These are phyloP conservation scores for Zaprionus tsacasi DNA, from an alignment of 1,140 invertebrate genomes.

Conservation along the genomic window DNA sequence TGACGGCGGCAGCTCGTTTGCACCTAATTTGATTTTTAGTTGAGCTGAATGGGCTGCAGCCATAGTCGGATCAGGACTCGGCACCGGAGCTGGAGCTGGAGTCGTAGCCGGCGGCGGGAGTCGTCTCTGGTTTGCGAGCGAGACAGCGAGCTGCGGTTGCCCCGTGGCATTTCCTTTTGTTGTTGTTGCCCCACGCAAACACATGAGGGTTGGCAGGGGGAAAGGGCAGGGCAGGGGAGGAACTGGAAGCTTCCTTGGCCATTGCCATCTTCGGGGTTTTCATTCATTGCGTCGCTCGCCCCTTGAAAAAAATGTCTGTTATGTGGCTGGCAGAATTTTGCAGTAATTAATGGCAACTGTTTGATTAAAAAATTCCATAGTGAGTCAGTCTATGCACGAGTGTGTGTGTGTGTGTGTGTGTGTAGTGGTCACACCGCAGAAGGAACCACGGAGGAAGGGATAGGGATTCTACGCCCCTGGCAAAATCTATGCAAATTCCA, in stretches of 20 bases:
- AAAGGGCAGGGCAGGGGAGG: constrained; percentile 25
- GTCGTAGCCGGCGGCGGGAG: no score
- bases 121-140: constrained; percentile 26
- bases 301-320: constrained; percentile 80
- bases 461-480: neutral
- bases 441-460: neutral
- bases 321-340: constrained; percentile 80
- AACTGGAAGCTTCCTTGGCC: constrained; percentile 36
- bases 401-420: constrained; percentile 26
- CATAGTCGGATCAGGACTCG: neutral
- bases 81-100: no score
- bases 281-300: constrained; percentile 64
- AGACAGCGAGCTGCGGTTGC: constrained; percentile 52
- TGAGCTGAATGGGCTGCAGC: constrained; percentile 61
- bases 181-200: constrained; percentile 28
- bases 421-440: neutral
- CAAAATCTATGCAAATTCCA: constrained; percentile 70
- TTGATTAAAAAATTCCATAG: constrained; percentile 82
- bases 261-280: constrained; percentile 60
- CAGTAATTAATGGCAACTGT: constrained; percentile 83
- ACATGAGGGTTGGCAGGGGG: constrained; percentile 18
- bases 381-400: constrained; percentile 12
- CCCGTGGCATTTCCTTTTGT: constrained; percentile 52
- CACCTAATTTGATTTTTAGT: constrained; percentile 83
- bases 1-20: constrained; percentile 77